Evolutionary conservation across 1,140 invertebrate species (phyloP).

Genomic region (Mycetomoellerius zeteki): DNA sequence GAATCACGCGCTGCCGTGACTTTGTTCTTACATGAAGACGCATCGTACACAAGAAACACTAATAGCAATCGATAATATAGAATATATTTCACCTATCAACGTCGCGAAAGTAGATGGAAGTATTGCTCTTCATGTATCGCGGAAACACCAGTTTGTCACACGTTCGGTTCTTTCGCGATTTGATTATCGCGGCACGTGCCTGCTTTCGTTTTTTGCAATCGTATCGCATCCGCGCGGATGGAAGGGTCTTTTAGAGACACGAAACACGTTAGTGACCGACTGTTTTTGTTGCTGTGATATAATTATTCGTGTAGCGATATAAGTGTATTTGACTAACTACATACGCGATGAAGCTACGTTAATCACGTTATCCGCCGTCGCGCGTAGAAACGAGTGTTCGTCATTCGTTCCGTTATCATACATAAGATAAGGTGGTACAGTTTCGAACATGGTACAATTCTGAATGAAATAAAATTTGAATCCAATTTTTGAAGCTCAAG

Average conservation of each 20-base stretch:
- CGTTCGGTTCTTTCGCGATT: constrained; percentile 24
- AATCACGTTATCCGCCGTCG: neutral
- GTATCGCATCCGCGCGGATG: constrained; percentile 18
- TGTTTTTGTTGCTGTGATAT: constrained; percentile 78
- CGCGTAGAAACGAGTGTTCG: constrained; percentile 27
- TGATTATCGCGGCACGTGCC: constrained; percentile 4
- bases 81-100: constrained; percentile 15
- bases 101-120: constrained; percentile 25
- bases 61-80: constrained; percentile 29
- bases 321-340: constrained; percentile 58
- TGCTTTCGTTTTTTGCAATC: constrained; percentile 29
- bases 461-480: too few relatives aligned
- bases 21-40: neutral
- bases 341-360: neutral
- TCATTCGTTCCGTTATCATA: constrained; percentile 5
- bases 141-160: constrained; percentile 27
- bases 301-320: constrained; percentile 65
- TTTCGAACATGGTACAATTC: too few relatives aligned
- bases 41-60: neutral
- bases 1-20: constrained; percentile 22
- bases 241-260: constrained; percentile 23
- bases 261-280: constrained; percentile 73
- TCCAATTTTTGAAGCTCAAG: too few relatives aligned
- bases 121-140: constrained; percentile 34
- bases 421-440: too few relatives aligned